These are phyloP conservation scores for Sylvietta virens DNA, from an alignment of 2,113 vertebrate genomes.

Conservation along the genomic window DNA sequence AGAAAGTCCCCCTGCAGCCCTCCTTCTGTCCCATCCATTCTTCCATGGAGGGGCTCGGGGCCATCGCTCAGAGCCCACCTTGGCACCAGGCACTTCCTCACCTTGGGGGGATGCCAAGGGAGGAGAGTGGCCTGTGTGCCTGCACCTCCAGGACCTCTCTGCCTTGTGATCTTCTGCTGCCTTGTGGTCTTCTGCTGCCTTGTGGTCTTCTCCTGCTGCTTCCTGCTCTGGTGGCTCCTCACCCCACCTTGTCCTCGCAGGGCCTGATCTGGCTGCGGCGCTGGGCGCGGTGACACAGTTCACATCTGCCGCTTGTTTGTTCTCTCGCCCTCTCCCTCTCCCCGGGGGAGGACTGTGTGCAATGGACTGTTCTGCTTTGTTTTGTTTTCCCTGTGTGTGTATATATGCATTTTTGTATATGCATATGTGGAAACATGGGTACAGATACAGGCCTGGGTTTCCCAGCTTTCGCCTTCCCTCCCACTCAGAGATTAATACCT, in stretches of 20 bases:
- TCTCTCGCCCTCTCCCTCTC: neutral
- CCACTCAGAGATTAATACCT: neutral
- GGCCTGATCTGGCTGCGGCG: neutral
- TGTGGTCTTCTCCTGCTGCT: neutral
- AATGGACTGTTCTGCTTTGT: neutral
- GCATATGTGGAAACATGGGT: neutral
- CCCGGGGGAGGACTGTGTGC: neutral
- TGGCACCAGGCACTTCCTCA: neutral
- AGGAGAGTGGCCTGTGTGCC: neutral
- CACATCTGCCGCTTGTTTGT: neutral
- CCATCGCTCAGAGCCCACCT: neutral
- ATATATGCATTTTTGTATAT: neutral
- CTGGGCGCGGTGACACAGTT: neutral
- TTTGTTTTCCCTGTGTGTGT: neutral
- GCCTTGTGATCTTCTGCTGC: neutral
- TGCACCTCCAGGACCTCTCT: neutral
- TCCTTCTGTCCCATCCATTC: neutral
- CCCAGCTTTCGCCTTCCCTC: neutral
- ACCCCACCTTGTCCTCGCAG: neutral
- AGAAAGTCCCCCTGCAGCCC: neutral
- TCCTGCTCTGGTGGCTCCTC: neutral
- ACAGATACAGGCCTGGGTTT: neutral
- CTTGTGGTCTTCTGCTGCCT: neutral
- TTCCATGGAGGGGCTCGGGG: neutral
- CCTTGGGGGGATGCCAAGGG: no score